These are phyloP conservation scores for Lipophrys pholis DNA, from an alignment of 2,113 vertebrate genomes.

Conservation along the genomic window DNA sequence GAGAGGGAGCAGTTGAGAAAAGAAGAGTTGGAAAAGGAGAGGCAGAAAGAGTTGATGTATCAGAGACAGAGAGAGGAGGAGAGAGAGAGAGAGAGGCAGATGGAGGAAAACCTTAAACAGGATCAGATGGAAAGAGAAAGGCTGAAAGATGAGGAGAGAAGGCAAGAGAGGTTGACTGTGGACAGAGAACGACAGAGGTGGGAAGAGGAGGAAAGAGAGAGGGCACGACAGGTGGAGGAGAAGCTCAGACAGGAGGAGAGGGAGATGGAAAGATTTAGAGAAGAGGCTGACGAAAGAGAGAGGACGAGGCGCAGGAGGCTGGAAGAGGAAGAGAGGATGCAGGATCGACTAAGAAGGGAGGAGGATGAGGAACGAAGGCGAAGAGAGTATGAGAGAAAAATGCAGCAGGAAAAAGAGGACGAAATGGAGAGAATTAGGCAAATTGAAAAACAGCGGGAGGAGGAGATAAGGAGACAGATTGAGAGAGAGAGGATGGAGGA, in stretches of 20 bases:
- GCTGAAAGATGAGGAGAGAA: not conserved
- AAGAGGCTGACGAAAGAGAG: conserved; percentile 21
- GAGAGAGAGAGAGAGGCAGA: not conserved
- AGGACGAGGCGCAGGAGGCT: not conserved
- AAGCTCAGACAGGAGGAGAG: not conserved
- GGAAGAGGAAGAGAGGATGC: conserved; percentile 9
- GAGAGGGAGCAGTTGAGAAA: conserved; percentile 19
- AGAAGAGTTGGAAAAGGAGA: conserved; percentile 36
- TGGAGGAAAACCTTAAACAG: too few relatives aligned
- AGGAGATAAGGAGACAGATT: not conserved
- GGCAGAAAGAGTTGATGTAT: not conserved
- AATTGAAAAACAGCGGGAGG: not conserved
- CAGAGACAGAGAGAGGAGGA: not conserved
- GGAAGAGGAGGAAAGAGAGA: too few relatives aligned
- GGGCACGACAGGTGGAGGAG: not conserved
- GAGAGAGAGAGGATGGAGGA: not conserved
- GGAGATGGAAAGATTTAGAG: not conserved
- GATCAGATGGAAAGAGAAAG: not conserved
- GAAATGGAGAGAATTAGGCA: not conserved
- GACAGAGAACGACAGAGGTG: too few relatives aligned
- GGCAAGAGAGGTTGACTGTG: too few relatives aligned
- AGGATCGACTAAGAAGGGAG: not conserved
- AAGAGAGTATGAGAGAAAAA: conserved; percentile 8
- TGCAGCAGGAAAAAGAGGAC: not conserved
- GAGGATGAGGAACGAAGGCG: conserved; percentile 1